Evolutionary conservation across 2,888 invertebrate species (phyloP).

Genomic region (Xestia ashworthii): DNA sequence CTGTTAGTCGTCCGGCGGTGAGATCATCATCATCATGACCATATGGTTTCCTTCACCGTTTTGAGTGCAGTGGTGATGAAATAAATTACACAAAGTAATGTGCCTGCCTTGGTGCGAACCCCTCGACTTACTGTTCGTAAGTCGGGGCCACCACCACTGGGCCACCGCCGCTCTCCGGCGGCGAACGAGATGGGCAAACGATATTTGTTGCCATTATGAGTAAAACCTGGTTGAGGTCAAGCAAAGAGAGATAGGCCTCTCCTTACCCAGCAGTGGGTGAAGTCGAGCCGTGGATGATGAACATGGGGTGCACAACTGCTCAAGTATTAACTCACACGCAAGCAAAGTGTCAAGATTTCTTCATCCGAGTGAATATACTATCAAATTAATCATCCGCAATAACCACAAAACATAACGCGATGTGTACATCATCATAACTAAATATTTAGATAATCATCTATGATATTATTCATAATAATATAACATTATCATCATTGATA

Average conservation of each 20-base stretch:
- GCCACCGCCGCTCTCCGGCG: too few species aligned
- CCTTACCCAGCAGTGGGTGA: background rate
- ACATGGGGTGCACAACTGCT: background rate
- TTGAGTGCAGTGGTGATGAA: too few species aligned
- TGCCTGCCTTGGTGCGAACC: too few species aligned
- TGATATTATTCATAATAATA: constrained; percentile 18
- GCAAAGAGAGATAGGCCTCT: too few species aligned
- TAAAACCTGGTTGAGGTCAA: too few species aligned
- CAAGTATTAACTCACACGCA: background rate
- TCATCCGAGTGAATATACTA: background rate
- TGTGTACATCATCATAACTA: constrained; percentile 36
- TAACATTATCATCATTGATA: constrained; percentile 6
- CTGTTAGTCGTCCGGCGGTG: background rate
- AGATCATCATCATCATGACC: too few species aligned
- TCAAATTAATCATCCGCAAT: constrained; percentile 27
- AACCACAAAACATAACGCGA: background rate
- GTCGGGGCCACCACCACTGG: too few species aligned
- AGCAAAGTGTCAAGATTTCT: background rate
- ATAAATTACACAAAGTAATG: too few species aligned
- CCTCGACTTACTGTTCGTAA: too few species aligned
- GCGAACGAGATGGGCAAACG: too few species aligned
- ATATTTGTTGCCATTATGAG: too few species aligned
- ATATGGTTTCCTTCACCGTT: too few species aligned
- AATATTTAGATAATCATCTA: constrained; percentile 38
- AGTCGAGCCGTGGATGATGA: background rate